Conservation (phyloP, 2,113 vertebrate genomes). For the Anolis carolinensis region DNA sequence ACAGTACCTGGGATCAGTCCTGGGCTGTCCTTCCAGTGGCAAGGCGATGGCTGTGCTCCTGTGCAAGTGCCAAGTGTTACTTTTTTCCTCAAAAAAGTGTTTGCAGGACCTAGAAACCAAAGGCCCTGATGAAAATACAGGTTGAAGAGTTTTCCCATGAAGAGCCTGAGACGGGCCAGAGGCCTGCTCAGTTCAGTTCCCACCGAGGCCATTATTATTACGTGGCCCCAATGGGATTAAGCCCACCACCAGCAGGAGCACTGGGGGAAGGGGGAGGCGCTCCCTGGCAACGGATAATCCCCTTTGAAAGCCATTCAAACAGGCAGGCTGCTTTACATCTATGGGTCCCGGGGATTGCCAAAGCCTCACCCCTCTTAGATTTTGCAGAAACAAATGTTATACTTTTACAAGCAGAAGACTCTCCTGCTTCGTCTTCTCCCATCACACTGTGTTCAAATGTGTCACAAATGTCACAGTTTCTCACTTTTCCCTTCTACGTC, state of each 20-base stretch:
- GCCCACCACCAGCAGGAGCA: not conserved
- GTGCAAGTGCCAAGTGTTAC: not conserved
- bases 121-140: not conserved
- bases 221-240: no score
- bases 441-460: no score
- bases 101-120: not conserved
- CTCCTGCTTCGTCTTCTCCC: no score
- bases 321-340: not conserved
- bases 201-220: not conserved
- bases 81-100: not conserved
- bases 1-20: not conserved
- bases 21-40: not conserved
- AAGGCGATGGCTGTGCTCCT: not conserved
- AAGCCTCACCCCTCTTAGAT: no score
- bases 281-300: no score
- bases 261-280: not conserved
- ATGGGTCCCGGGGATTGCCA: not conserved
- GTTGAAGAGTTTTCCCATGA: not conserved
- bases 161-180: no score
- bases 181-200: not conserved
- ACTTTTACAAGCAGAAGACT: no score
- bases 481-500: no score
- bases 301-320: not conserved
- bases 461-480: no score
- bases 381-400: no score